phyloP scores from a whole-genome alignment of 2,797 vertebrate genomes.

The Odontamblyopus lacepedii region DNA sequence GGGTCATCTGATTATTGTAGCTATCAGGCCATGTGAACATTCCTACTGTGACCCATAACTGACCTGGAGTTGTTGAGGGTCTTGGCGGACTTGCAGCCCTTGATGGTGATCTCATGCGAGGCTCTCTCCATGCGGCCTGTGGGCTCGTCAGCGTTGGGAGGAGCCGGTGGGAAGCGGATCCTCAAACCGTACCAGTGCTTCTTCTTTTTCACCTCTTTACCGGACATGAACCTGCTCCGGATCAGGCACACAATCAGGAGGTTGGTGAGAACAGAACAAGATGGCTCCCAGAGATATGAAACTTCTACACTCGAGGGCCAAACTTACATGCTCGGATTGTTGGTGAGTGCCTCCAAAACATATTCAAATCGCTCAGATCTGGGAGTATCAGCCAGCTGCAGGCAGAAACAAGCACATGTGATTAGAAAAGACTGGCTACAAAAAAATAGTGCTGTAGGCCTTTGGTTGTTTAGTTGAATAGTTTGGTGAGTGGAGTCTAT shows the following conservation, averaged over 20 bases:
- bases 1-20: no score
- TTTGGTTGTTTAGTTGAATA: no score
- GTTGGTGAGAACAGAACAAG: not conserved
- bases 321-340: slow-evolving; percentile 94
- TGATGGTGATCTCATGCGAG: slow-evolving; percentile 94
- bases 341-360: slow-evolving; percentile 92
- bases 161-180: slow-evolving; percentile 93
- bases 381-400: slow-evolving; percentile 88
- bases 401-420: slow-evolving; percentile 38
- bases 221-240: slow-evolving; percentile 92
- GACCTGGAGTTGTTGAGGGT: slow-evolving; percentile 83
- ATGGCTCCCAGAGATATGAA: not conserved
- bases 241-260: not conserved
- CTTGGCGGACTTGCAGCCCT: slow-evolving; percentile 93
- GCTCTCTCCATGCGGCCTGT: slow-evolving; percentile 86
- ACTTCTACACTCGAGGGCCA: not conserved
- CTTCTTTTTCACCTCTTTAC: slow-evolving; percentile 99
- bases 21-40: no score
- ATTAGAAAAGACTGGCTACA: not conserved
- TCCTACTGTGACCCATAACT: slow-evolving; percentile 19
- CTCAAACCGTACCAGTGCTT: slow-evolving; percentile 97
- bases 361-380: slow-evolving; percentile 89
- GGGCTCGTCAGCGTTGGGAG: slow-evolving; percentile 85
- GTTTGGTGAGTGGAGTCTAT: no score
- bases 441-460: not conserved